Evolutionary conservation across 2,888 invertebrate genomes (phyloP).

Genomic region (Pycnomerus fuliginosus): DNA sequence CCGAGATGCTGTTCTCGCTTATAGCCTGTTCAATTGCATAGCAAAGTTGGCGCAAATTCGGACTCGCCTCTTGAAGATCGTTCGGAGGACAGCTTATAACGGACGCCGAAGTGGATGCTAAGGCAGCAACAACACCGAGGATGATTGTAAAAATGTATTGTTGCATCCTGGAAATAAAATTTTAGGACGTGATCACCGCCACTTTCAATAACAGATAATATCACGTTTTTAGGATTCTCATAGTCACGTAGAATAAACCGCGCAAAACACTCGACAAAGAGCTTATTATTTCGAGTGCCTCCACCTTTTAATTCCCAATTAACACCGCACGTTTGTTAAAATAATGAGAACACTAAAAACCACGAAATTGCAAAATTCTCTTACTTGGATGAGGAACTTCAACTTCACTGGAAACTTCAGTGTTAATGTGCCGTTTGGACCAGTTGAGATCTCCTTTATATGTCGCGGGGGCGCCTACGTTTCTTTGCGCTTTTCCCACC

Average conservation of each 20-base stretch:
- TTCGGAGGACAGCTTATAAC: conserved; percentile 41
- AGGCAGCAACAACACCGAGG: conserved; percentile 27
- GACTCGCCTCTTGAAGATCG: conserved; percentile 30
- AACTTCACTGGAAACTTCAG: conserved; percentile 27
- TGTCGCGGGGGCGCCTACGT: conserved; percentile 25
- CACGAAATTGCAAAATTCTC: conserved; percentile 3
- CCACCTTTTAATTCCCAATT: too few species aligned
- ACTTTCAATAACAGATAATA: too few species aligned
- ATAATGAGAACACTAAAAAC: conserved; percentile 2
- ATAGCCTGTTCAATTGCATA: conserved; percentile 38
- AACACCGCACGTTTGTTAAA: too few species aligned
- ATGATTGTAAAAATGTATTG: conserved; percentile 27
- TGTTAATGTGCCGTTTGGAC: conserved; percentile 25
- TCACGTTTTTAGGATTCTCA: conserved; percentile 8
- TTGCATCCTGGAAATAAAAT: conserved; percentile 29
- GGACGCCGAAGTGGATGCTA: conserved; percentile 30
- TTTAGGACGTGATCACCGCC: too few species aligned
- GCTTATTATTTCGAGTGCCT: conserved; percentile 14
- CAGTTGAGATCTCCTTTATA: conserved; percentile 30
- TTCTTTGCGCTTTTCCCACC: conserved; percentile 26
- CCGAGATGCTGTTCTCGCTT: conserved; percentile 33
- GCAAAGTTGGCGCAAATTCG: conserved; percentile 37
- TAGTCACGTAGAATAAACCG: conserved; percentile 13
- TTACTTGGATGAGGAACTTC: conserved; percentile 14
- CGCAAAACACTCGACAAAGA: conserved; percentile 15